These are phyloP conservation scores for Microtus pennsylvanicus DNA, from an alignment of 2,113 vertebrate genomes.

Conservation along the genomic window DNA sequence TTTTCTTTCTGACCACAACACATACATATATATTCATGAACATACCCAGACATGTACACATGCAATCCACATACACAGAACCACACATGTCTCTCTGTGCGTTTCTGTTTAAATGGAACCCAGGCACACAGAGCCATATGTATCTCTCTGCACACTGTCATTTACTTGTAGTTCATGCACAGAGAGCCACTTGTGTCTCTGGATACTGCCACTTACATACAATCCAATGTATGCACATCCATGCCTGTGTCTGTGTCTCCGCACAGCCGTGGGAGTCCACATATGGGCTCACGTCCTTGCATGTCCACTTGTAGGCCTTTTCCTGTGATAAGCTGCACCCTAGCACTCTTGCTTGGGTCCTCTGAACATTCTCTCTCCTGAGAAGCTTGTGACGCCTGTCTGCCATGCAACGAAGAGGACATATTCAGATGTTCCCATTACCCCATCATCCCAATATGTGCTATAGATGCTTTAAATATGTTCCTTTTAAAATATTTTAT, in stretches of 20 bases:
- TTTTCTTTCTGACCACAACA: neutral
- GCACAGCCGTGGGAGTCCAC: neutral
- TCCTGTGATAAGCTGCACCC: too few species aligned
- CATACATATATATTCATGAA: neutral
- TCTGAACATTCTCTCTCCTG: neutral
- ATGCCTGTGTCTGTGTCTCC: too few species aligned
- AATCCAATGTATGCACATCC: too few species aligned
- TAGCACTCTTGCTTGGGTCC: accelerated
- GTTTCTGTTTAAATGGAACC: too few species aligned
- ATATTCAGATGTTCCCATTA: accelerated
- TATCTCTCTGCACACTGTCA: neutral
- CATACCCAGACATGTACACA: neutral
- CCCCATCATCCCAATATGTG: accelerated
- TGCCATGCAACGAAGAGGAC: neutral
- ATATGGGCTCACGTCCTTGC: neutral
- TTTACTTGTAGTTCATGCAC: neutral
- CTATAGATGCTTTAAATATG: neutral
- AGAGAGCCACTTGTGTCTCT: too few species aligned
- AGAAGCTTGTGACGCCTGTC: accelerated
- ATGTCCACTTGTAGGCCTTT: accelerated
- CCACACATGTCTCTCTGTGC: neutral
- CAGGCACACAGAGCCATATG: neutral
- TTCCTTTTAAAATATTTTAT: neutral
- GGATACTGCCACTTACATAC: too few species aligned
- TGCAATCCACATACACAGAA: neutral